Evolutionary conservation across 2,113 vertebrate genomes (phyloP).

Genomic region (Mugil cephalus): DNA sequence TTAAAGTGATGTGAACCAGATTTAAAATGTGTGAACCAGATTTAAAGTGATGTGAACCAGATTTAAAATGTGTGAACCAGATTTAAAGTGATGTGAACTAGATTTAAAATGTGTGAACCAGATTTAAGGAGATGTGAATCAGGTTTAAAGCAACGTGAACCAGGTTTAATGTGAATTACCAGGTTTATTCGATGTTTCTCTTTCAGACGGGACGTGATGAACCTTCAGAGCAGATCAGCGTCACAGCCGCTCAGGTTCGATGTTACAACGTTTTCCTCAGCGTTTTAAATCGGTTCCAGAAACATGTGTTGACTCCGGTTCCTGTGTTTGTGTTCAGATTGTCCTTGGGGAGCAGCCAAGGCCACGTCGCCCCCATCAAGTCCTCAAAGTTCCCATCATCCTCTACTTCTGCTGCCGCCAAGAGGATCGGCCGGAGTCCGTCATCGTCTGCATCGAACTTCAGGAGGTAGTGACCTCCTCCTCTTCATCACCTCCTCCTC

Average conservation of each 20-base stretch:
- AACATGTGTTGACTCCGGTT: not conserved
- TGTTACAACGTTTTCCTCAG: not conserved
- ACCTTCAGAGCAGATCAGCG: constrained; percentile 84
- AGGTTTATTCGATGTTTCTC: not conserved
- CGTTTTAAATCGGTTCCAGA: not conserved
- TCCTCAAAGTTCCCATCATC: constrained; percentile 85
- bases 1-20: too few relatives aligned
- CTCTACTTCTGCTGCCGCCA: constrained; percentile 84
- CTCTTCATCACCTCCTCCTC: not conserved
- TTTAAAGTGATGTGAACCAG: too few relatives aligned
- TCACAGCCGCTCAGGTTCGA: constrained; percentile 90
- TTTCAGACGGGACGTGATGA: constrained; percentile 84
- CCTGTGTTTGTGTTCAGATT: constrained; percentile 73
- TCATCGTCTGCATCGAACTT: constrained; percentile 79
- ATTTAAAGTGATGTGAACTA: too few relatives aligned
- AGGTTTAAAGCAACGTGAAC: too few relatives aligned
- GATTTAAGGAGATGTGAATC: too few relatives aligned
- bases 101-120: too few relatives aligned
- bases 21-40: too few relatives aligned
- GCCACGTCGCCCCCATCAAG: constrained; percentile 85
- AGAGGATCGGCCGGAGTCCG: constrained; percentile 86
- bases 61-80: too few relatives aligned
- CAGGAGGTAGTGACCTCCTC: constrained; percentile 85
- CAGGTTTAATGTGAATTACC: too few relatives aligned
- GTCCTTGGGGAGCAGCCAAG: constrained; percentile 81